Evolutionary conservation across 2,113 vertebrate species (phyloP).

Genomic region (Syngnathus floridae): DNA sequence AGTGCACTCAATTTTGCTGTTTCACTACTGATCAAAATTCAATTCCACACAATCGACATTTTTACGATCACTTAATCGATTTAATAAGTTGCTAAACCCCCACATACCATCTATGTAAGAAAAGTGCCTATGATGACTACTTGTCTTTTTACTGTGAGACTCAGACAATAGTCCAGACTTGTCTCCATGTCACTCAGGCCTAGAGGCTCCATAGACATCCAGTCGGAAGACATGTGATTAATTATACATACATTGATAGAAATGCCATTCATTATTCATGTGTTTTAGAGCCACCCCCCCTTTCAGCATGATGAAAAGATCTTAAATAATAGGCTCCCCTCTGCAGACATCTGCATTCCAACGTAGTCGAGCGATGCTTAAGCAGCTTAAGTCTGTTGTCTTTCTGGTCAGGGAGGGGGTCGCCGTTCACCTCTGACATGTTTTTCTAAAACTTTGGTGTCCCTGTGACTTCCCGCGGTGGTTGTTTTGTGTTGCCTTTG

Average conservation of each 20-base stretch:
- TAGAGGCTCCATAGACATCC: slow-evolving; percentile 62
- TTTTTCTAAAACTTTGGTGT: slow-evolving; percentile 37
- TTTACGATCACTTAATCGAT: not conserved
- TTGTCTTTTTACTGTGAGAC: slow-evolving; percentile 40
- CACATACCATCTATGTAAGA: not conserved
- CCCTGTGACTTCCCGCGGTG: slow-evolving; percentile 36
- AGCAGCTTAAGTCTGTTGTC: slow-evolving; percentile 61
- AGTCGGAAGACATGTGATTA: slow-evolving; percentile 69
- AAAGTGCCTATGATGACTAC: slow-evolving; percentile 26
- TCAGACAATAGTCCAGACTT: slow-evolving; percentile 47
- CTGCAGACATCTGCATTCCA: slow-evolving; percentile 67
- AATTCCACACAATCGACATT: not conserved
- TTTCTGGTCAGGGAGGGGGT: slow-evolving; percentile 26
- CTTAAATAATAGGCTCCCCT: slow-evolving; percentile 68
- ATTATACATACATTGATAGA: slow-evolving; percentile 80
- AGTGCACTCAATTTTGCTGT: not conserved
- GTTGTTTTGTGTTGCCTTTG: slow-evolving; percentile 48
- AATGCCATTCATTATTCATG: slow-evolving; percentile 72
- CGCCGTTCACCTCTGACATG: slow-evolving; percentile 33
- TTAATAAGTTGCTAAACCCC: not conserved
- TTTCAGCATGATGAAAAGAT: slow-evolving; percentile 72
- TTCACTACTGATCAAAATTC: not conserved
- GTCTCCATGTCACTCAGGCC: slow-evolving; percentile 63
- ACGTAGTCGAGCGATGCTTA: slow-evolving; percentile 53
- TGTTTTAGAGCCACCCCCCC: slow-evolving; percentile 63